Percentiles rank a stretch among this genome's conserved stretches.
Conservation (phyloP, 2,888 invertebrate species). For the Salpingus planirostris region DNA sequence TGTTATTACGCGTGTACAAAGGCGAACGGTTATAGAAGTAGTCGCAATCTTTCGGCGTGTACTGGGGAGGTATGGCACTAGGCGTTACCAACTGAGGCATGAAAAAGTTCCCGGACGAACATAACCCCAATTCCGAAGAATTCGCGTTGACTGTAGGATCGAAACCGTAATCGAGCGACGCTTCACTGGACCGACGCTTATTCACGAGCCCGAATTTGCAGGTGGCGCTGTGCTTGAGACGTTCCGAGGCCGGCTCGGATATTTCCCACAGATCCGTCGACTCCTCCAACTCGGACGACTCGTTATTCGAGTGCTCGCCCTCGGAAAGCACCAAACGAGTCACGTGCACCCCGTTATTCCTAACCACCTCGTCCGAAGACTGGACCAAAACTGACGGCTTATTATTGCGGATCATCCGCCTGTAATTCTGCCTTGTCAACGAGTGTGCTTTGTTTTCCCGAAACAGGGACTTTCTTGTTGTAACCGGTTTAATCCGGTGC, state of each 20-base stretch:
- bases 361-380: slow-evolving; percentile 7
- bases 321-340: slow-evolving; percentile 33
- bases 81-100: slow-evolving; percentile 32
- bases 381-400: slow-evolving; percentile 5
- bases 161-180: slow-evolving; percentile 25
- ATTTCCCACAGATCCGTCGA: slow-evolving; percentile 35
- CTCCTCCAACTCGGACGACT: slow-evolving; percentile 35
- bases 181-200: slow-evolving; percentile 29
- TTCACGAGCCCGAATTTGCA: slow-evolving; percentile 32
- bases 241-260: slow-evolving; percentile 26
- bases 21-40: slow-evolving; percentile 30
- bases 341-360: slow-evolving; percentile 28
- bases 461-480: slow-evolving; percentile 17
- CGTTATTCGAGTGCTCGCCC: slow-evolving; percentile 27
- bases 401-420: no score
- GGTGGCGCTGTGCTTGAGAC: slow-evolving; percentile 27
- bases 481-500: slow-evolving; percentile 22
- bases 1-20: slow-evolving; percentile 29
- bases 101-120: slow-evolving; percentile 28
- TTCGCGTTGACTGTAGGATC: slow-evolving; percentile 22
- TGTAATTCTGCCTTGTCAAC: slow-evolving; percentile 25
- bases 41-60: slow-evolving; percentile 31
- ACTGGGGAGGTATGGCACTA: slow-evolving; percentile 30
- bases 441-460: slow-evolving; percentile 24
- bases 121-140: slow-evolving; percentile 21